Base-by-base conservation (phyloP, 2,888 invertebrate species). In the Diachrysia chrysitis region DNA sequence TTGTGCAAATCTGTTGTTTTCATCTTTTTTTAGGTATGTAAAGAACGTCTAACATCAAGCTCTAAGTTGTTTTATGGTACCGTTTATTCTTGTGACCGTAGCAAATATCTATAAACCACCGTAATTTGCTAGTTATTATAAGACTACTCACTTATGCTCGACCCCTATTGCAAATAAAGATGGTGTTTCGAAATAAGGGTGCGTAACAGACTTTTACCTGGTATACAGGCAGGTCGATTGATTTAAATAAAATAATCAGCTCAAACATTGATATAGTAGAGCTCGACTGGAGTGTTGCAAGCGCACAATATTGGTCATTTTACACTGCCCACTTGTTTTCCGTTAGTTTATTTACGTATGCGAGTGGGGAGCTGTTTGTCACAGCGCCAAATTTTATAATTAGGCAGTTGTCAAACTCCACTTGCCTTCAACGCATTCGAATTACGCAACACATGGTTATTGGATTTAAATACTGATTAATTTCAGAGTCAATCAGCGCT, bases 301-400 rank as follows among this genome's bases (percentile, higher is more conserved):
- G 73, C 73, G 57, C 69, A 71, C 70, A 63, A 71, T 79, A 80
- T 79, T 78, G 80, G 81, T 78, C 67, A 80, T 87, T 85, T 83
- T 77, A 74, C 84, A 73, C 83, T 84, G 79, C 85, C 87, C 88
- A 89, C 89, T 83, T 82, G 78, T 83, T 87, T 83, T 82, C 80
- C 80, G 76, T 79, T 78, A 77, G 79, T 86, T 86, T 89, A 89
- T 90, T 90, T 88, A 85, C 86, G 89, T 84, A 72, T 71, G 71
- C 81, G 83, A 85, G 85, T 85, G 84, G 85, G 83, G 88, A 85
- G 84, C 76, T 76, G 76, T 82, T 90, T 93, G 93, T 90, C 91
- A 90, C 82, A 67, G 77, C 69, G 93, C 93, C 93, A 93, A 91
- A 84, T 86, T 85, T 87, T 93, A 93, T 89, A 90, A 92, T 91